Conservation (phyloP, 2,113 vertebrate genomes). For the Prinia subflava region DNA sequence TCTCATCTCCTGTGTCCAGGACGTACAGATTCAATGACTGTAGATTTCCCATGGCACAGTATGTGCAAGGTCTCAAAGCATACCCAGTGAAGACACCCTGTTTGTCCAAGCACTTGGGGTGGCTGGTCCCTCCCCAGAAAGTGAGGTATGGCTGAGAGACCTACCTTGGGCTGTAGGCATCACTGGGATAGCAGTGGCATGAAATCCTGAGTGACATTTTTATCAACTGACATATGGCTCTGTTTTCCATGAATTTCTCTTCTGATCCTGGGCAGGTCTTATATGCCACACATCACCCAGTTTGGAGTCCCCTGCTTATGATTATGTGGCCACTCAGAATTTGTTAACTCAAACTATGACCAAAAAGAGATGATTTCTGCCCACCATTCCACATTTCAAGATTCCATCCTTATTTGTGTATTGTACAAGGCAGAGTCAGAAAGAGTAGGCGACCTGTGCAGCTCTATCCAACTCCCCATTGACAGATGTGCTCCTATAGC, state of each 20-base stretch:
- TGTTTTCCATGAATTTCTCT: not conserved
- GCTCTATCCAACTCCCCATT: not conserved
- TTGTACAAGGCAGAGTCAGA: not conserved
- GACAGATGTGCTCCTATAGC: not conserved
- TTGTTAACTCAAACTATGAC: not conserved
- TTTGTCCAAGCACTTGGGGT: not conserved
- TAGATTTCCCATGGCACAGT: not conserved
- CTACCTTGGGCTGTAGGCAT: not conserved
- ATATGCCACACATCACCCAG: not conserved
- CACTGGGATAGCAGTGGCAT: not conserved
- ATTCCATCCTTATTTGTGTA: not conserved
- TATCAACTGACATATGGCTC: not conserved
- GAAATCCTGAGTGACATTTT: not conserved
- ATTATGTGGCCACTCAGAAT: not conserved
- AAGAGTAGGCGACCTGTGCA: not conserved
- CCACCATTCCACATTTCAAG: not conserved
- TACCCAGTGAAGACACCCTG: not conserved
- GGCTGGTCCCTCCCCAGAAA: not conserved
- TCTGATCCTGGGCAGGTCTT: not conserved
- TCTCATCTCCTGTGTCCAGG: not conserved
- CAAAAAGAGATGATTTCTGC: not conserved
- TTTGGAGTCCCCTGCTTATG: not conserved
- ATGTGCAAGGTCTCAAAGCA: not conserved
- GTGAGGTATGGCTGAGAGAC: not conserved
- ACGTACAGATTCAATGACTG: not conserved